Evolutionary conservation across 2,888 invertebrate species (phyloP), one percentile per base, ranked within the genome.

Genomic region (Lissonota sp.): DNA sequence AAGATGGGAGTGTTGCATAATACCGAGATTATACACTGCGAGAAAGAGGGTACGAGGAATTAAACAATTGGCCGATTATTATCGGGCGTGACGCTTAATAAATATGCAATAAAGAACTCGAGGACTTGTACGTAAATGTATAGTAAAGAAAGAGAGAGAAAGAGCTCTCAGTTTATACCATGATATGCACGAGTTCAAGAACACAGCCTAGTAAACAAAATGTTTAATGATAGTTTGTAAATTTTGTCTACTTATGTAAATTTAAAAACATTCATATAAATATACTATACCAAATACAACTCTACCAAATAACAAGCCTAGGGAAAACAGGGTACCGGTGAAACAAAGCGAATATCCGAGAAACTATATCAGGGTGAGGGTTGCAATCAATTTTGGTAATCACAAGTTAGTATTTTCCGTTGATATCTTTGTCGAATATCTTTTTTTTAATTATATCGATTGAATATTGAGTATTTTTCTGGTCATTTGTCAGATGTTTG

Each of bases 1-100:
- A 5, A 58, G 6, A 49, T 46, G n/a, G 6, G 55, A 46, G 53
- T 57, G 37, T 16, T 39, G 7, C 51, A 6, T 51, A 37, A 42
- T 39, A 73, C 16, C 16, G 40, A 26, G n/a, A 72, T 49, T 64
- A 70, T 71, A 70, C 73, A 14, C 60, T 51, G 26, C 42, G 42
- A 16, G 6, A 42, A 53, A 40, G 57, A 66, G 55, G 46, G 40
- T 53, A 60, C 51, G 82, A 70, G 80, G 77, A 86, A 85, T 87
- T 84, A 87, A 88, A 86, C 86, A 87, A 88, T 88, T 86, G 86
- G 79, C 82, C 79, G 84, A 88, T 89, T 82, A 86, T 88, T 88
- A 88, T 87, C 88, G 82, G 83, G 80, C 87, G 84, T 87, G 86
- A 88, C 86, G 87, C 78, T 84, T 85, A 82, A 87, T 88, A 88